These are phyloP conservation scores for Orestias chungarensis DNA, from an alignment of 2,797 vertebrate genomes.

Conservation along the genomic window DNA sequence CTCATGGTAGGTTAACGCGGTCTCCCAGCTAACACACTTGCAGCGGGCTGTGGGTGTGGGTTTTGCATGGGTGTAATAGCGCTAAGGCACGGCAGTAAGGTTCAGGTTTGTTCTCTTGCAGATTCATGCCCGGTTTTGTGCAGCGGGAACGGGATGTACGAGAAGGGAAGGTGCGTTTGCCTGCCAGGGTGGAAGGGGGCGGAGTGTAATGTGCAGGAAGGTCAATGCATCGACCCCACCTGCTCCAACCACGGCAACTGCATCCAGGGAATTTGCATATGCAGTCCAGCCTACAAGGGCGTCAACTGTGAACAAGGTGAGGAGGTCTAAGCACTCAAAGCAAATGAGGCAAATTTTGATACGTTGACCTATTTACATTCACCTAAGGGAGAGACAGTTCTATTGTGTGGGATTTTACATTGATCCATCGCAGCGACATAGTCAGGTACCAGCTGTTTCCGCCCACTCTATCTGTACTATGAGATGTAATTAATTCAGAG, in stretches of 20 bases:
- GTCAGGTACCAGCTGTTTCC: conserved; percentile 2
- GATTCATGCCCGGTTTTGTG: conserved; percentile 95
- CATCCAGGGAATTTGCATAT: conserved; percentile 93
- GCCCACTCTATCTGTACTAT: neutral
- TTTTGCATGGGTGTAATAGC: conserved; percentile 25
- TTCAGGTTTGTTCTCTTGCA: conserved; percentile 72
- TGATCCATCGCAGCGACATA: neutral
- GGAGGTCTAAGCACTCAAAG: conserved; percentile 22
- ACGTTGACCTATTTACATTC: neutral
- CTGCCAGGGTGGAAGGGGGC: conserved; percentile 92
- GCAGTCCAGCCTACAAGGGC: conserved; percentile 92
- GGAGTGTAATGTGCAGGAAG: conserved; percentile 93
- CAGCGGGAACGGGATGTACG: conserved; percentile 93
- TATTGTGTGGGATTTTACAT: neutral
- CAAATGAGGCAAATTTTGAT: neutral
- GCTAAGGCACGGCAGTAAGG: conserved; percentile 30
- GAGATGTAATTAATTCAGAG: neutral
- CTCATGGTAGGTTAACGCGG: conserved; percentile 67
- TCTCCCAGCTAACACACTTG: conserved; percentile 73
- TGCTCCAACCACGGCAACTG: conserved; percentile 94
- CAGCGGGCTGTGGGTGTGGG: conserved; percentile 39
- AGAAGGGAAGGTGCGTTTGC: conserved; percentile 92
- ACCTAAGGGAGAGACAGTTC: neutral
- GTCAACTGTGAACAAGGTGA: conserved; percentile 93
- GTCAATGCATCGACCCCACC: conserved; percentile 93